These are phyloP conservation scores for Lagodon rhomboides DNA, from an alignment of 2,797 vertebrate genomes.

Conservation along the genomic window DNA sequence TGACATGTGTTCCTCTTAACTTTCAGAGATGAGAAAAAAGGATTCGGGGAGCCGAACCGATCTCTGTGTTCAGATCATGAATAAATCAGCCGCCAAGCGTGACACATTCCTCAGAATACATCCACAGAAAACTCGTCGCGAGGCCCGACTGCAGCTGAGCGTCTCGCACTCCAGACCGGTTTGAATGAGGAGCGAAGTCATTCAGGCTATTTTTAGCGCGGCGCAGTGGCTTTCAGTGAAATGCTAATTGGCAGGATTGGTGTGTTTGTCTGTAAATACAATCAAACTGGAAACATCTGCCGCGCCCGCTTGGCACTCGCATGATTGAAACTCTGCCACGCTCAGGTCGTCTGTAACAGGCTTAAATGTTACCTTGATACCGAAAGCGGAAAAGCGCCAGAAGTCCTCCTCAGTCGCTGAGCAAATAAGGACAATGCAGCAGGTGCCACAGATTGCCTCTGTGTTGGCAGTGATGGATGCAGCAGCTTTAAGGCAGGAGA, in stretches of 20 bases:
- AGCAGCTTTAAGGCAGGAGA: slow-evolving; percentile 19
- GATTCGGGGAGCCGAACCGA: slow-evolving; percentile 6
- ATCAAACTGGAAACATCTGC: background rate
- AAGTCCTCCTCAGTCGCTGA: background rate
- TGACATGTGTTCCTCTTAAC: slow-evolving; percentile 19
- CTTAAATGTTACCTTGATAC: background rate
- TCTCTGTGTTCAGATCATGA: slow-evolving; percentile 47
- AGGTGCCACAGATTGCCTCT: background rate
- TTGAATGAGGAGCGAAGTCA: slow-evolving; percentile 18
- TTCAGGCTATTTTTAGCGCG: slow-evolving; percentile 31
- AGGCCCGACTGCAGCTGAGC: slow-evolving; percentile 13
- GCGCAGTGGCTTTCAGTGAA: slow-evolving; percentile 4
- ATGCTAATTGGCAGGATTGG: slow-evolving; percentile 22
- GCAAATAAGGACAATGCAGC: background rate
- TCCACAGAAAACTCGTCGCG: slow-evolving; percentile 15
- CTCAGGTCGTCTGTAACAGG: background rate
- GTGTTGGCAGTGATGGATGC: slow-evolving; percentile 40
- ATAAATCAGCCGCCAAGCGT: slow-evolving; percentile 40
- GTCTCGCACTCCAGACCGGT: background rate
- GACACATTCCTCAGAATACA: slow-evolving; percentile 22
- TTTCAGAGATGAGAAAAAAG: slow-evolving; percentile 32
- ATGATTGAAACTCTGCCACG: background rate
- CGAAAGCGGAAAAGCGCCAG: background rate
- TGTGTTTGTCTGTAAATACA: slow-evolving; percentile 18
- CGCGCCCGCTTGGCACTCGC: background rate